phyloP scores from a whole-genome alignment of 2,113 vertebrate genomes.

The Scytalopus superciliaris region DNA sequence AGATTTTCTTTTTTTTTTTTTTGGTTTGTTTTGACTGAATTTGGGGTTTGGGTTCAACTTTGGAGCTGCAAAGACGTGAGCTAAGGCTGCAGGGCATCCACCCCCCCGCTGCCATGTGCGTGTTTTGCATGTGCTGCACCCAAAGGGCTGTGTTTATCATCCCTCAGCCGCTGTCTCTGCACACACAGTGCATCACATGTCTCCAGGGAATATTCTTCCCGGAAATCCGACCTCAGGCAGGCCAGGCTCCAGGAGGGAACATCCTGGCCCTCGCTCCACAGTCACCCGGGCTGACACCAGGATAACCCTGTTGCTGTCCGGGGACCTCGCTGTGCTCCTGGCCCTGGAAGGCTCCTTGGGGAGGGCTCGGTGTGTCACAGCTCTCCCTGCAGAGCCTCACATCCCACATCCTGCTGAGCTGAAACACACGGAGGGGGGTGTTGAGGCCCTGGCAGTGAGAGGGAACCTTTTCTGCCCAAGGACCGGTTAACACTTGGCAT shows the following conservation, averaged over 20 bases:
- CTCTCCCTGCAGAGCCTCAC: background rate
- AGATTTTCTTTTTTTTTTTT: background rate
- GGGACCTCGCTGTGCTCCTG: accelerated
- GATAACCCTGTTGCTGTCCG: background rate
- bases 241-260: background rate
- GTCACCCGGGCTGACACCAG: background rate
- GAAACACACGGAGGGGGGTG: background rate
- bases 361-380: background rate
- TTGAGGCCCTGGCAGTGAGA: background rate
- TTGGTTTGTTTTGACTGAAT: too few species aligned
- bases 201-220: background rate
- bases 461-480: background rate
- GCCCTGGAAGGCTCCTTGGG: background rate
- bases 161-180: background rate
- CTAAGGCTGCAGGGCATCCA: background rate
- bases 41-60: background rate
- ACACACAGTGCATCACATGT: background rate
- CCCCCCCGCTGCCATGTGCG: background rate
- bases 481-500: background rate
- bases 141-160: background rate
- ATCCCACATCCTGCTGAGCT: accelerated
- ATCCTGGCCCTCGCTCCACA: accelerated
- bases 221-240: background rate
- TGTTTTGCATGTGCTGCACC: background rate
- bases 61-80: background rate